Conservation (phyloP, 2,797 vertebrate genomes). For the Meda fulgida region DNA sequence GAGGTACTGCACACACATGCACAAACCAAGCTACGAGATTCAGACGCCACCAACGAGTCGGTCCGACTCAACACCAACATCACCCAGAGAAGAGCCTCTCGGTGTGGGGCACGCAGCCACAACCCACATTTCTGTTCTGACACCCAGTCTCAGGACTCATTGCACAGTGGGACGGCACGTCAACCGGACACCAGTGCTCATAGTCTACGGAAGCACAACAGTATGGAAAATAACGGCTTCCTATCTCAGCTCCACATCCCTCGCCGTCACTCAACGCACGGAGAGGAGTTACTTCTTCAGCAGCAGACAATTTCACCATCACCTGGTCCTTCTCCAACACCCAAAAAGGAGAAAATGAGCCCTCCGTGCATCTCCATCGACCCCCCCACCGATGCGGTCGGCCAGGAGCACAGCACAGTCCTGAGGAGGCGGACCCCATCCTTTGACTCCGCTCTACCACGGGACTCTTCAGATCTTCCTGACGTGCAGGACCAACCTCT, state of each 20-base stretch:
- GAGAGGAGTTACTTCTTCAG: conserved; percentile 19
- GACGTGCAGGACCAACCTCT: conserved; percentile 74
- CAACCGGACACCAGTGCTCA: conserved; percentile 2
- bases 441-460: conserved; percentile 80
- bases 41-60: conserved; percentile 76
- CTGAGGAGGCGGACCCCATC: conserved; percentile 87
- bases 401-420: conserved; percentile 83
- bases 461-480: conserved; percentile 72
- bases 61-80: conserved; percentile 83
- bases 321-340: conserved; percentile 75
- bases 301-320: conserved; percentile 65
- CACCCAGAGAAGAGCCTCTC: conserved; percentile 66
- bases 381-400: conserved; percentile 81
- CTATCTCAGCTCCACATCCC: conserved; percentile 74
- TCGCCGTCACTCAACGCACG: conserved; percentile 70
- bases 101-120: conserved; percentile 60
- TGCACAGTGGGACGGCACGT: conserved; percentile 69
- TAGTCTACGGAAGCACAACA: conserved; percentile 72
- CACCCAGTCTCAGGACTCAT: conserved; percentile 54
- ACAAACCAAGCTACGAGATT: conserved; percentile 16
- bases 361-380: conserved; percentile 86
- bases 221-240: conserved; percentile 75
- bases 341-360: conserved; percentile 92
- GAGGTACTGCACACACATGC: conserved; percentile 61
- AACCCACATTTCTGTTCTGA: conserved; percentile 55